Percentiles rank a stretch among this genome's conserved stretches.
Conservation (phyloP, 2,888 invertebrate species). For the Sacculina carcini region DNA sequence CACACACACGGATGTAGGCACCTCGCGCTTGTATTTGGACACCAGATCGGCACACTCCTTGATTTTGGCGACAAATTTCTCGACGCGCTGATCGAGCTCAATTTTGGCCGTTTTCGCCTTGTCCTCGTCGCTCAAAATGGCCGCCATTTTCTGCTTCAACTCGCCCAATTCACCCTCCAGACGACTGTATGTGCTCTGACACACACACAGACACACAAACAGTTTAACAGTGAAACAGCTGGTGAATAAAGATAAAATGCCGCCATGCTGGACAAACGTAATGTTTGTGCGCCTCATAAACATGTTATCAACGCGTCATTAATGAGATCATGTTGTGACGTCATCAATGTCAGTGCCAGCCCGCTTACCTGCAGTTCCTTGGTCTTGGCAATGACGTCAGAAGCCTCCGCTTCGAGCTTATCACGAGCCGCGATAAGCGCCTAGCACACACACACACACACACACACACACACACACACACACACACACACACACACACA, state of each 20-base stretch:
- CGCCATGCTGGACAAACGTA: too few species aligned
- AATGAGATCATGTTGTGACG: too few species aligned
- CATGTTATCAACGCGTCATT: too few species aligned
- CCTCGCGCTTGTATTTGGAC: conserved; percentile 14
- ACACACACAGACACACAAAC: too few species aligned
- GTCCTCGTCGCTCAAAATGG: conserved; percentile 31
- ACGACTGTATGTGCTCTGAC: conserved; percentile 17
- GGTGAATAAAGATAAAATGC: too few species aligned
- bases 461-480: too few species aligned
- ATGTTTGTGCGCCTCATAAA: too few species aligned
- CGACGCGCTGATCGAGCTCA: conserved; percentile 43
- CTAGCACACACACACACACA: neutral
- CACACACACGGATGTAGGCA: too few species aligned
- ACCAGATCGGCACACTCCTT: conserved; percentile 19
- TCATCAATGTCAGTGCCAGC: too few species aligned
- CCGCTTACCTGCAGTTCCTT: conserved; percentile 5
- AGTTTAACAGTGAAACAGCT: too few species aligned
- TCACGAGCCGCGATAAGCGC: neutral
- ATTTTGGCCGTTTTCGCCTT: conserved; percentile 39
- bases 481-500: too few species aligned
- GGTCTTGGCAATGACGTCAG: conserved; percentile 4
- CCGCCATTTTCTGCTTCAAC: conserved; percentile 37
- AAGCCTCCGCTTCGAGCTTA: conserved; percentile 8
- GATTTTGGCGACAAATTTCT: conserved; percentile 19
- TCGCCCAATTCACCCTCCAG: conserved; percentile 35